These are phyloP conservation scores for Poecilia latipinna DNA, from an alignment of 2,113 vertebrate species.

Conservation along the genomic window DNA sequence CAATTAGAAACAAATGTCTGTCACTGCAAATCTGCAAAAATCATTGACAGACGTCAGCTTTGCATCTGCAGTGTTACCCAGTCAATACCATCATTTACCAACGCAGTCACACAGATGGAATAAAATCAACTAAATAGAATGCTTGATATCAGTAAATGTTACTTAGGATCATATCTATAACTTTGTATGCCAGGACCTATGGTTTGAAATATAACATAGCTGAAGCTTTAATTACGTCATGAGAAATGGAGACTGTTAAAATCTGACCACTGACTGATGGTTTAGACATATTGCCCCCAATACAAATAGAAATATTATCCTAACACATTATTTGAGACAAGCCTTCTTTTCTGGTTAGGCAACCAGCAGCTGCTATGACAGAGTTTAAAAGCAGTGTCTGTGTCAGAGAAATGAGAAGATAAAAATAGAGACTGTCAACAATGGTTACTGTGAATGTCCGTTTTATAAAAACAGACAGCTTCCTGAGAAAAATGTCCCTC, in stretches of 20 bases:
- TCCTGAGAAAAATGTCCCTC: constrained; percentile 40
- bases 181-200: no score
- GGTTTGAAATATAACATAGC: no score
- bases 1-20: no score
- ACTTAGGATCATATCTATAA: no score
- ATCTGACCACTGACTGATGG: constrained; percentile 2
- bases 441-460: constrained; percentile 62
- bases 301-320: constrained; percentile 13
- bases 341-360: constrained; percentile 19
- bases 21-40: neutral
- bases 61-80: neutral
- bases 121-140: neutral
- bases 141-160: no score
- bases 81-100: neutral
- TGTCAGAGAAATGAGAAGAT: constrained; percentile 52
- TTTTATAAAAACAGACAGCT: constrained; percentile 51
- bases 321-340: constrained; percentile 7
- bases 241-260: neutral
- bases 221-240: no score
- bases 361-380: constrained; percentile 37
- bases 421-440: constrained; percentile 72
- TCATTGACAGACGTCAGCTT: neutral
- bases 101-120: neutral
- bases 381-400: constrained; percentile 48
- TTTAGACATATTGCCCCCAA: constrained; percentile 7